phyloP scores from a whole-genome alignment of 2,888 invertebrate genomes.

The Thymelicus sylvestris region DNA sequence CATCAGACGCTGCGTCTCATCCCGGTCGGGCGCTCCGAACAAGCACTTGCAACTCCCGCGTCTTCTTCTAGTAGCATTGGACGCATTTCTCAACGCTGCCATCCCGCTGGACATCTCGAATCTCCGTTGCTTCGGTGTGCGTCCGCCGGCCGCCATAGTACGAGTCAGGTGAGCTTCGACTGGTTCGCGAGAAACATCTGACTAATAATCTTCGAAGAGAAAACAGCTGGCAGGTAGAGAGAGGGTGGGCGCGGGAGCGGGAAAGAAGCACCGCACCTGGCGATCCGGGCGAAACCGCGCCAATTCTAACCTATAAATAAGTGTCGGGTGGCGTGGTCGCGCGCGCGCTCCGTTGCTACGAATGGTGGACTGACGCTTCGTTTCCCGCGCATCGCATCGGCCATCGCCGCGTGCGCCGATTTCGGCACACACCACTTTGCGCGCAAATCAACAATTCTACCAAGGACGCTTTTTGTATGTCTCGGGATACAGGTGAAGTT shows the following conservation, averaged over 20 bases:
- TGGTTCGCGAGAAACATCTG: conserved; percentile 82
- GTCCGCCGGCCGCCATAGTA: conserved; percentile 77
- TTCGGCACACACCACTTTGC: conserved; percentile 78
- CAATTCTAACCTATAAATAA: conserved; percentile 82
- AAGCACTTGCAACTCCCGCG: conserved; percentile 84
- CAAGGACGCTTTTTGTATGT: conserved; percentile 80
- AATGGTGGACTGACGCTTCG: conserved; percentile 60
- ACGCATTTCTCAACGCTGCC: conserved; percentile 67
- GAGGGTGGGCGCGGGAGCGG: conserved; percentile 62
- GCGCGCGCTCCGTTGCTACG: conserved; percentile 65
- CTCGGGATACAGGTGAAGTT: conserved; percentile 74
- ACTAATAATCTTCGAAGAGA: conserved; percentile 81
- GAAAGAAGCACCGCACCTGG: conserved; percentile 81
- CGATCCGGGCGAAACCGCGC: conserved; percentile 77
- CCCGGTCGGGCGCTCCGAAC: conserved; percentile 85
- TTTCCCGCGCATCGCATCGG: conserved; percentile 79
- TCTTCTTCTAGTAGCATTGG: conserved; percentile 69
- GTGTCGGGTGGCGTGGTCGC: conserved; percentile 54
- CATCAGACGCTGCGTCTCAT: conserved; percentile 84
- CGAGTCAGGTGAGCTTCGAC: conserved; percentile 78
- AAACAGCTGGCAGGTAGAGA: conserved; percentile 82
- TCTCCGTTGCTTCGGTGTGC: conserved; percentile 77
- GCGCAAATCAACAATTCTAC: conserved; percentile 75
- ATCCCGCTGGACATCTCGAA: conserved; percentile 70
- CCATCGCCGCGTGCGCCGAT: conserved; percentile 71